Percentiles rank a stretch among this genome's conserved stretches.
phyloP scores from a whole-genome alignment of 2,888 invertebrate genomes.

The Mimachlamys varia region DNA sequence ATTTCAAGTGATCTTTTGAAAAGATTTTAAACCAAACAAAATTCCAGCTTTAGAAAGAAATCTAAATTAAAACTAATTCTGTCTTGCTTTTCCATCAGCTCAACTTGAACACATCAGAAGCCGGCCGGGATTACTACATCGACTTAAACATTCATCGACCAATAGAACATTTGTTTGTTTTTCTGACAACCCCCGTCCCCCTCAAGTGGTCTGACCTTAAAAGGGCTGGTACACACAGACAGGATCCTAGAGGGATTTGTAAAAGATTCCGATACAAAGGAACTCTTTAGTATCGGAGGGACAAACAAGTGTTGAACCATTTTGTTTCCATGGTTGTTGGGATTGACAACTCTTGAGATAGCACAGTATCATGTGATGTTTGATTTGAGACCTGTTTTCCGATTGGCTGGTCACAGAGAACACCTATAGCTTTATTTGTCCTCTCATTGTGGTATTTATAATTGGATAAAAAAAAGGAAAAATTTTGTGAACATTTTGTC shows the following conservation, averaged over 20 bases:
- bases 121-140: neutral
- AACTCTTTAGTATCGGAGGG: neutral
- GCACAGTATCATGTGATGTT: neutral
- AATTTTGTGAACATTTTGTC: conserved; percentile 3
- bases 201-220: conserved; percentile 5
- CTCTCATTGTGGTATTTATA: neutral
- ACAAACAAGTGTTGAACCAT: conserved; percentile 23
- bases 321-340: conserved; percentile 36
- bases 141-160: neutral
- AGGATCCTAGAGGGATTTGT: conserved; percentile 24
- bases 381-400: neutral
- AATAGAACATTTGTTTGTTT: conserved; percentile 14
- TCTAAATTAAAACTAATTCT: conserved; percentile 19
- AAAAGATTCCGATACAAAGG: conserved; percentile 34
- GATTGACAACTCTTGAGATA: conserved; percentile 29
- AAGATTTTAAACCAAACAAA: conserved; percentile 23
- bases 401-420: neutral
- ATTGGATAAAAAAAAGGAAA: conserved; percentile 9
- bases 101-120: conserved; percentile 14
- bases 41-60: conserved; percentile 5
- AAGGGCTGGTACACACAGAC: neutral
- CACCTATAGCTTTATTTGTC: neutral
- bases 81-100: conserved; percentile 22
- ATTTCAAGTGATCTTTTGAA: conserved; percentile 7
- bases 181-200: neutral